Percentiles rank a stretch among this genome's conserved stretches.
These are phyloP conservation scores for Engraulis encrasicolus DNA, from an alignment of 2,113 vertebrate species.

Conservation along the genomic window DNA sequence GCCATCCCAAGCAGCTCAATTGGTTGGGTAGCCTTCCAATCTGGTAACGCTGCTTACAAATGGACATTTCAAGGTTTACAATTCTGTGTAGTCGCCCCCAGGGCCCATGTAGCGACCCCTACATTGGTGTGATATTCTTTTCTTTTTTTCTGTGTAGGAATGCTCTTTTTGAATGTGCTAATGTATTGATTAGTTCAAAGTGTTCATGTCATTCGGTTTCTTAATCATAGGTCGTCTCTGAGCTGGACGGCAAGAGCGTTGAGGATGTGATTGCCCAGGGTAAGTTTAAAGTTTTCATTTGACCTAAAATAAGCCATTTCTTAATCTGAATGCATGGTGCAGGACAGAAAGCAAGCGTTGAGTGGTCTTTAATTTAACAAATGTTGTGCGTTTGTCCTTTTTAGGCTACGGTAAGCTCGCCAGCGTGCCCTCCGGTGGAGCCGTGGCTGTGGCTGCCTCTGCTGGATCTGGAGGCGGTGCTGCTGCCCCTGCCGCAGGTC, in stretches of 20 bases:
- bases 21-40: too few species aligned
- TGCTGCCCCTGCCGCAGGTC: slow-evolving; percentile 81
- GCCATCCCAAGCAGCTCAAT: too few species aligned
- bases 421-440: slow-evolving; percentile 87
- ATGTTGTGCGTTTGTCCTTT: slow-evolving; percentile 26
- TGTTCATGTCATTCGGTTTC: background rate
- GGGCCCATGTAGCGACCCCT: too few species aligned
- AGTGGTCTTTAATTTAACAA: slow-evolving; percentile 40
- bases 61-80: too few species aligned
- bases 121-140: too few species aligned
- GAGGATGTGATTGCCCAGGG: slow-evolving; percentile 93
- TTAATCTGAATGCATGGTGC: too few species aligned
- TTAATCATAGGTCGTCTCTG: slow-evolving; percentile 83
- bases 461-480: slow-evolving; percentile 69
- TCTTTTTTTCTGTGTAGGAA: too few species aligned
- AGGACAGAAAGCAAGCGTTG: too few species aligned
- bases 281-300: slow-evolving; percentile 62
- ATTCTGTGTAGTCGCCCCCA: too few species aligned
- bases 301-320: background rate
- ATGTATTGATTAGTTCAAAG: too few species aligned
- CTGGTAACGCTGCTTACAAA: too few species aligned
- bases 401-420: slow-evolving; percentile 90
- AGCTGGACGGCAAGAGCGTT: slow-evolving; percentile 90
- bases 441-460: slow-evolving; percentile 81
- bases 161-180: too few species aligned